These are phyloP conservation scores for Falcunculus frontatus DNA, from an alignment of 2,113 vertebrate species.

Conservation along the genomic window DNA sequence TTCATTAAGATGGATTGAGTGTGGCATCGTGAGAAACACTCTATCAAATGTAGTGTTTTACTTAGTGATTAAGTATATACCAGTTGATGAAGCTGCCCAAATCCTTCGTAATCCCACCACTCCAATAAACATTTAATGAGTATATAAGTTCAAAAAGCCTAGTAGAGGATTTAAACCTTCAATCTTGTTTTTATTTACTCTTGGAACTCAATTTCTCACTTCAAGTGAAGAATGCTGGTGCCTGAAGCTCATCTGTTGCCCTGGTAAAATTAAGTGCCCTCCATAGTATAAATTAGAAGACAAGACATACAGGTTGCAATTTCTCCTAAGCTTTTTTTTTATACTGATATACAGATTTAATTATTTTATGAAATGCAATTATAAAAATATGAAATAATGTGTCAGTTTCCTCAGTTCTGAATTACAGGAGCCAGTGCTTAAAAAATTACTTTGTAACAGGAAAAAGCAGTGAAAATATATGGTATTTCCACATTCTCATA, in stretches of 20 bases:
- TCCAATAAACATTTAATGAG: constrained; percentile 97
- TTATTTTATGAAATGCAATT: constrained; percentile 4
- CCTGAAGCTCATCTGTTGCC: constrained; percentile 77
- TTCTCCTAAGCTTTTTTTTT: background rate
- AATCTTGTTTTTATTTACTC: constrained; percentile 89
- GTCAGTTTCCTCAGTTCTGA: background rate
- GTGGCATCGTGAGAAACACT: constrained; percentile 99
- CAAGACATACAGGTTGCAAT: constrained; percentile 57
- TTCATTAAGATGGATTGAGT: constrained; percentile 99
- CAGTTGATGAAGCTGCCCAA: constrained; percentile 89
- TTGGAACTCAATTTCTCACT: constrained; percentile 85
- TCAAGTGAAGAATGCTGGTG: constrained; percentile 77
- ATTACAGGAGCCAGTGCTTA: background rate
- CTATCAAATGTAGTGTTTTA: constrained; percentile 99
- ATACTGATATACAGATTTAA: background rate
- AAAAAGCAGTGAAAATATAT: background rate
- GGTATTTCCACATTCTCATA: background rate
- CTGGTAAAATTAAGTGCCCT: constrained; percentile 76
- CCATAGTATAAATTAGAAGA: constrained; percentile 69
- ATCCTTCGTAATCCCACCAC: constrained; percentile 86
- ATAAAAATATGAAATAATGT: background rate
- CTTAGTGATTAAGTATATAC: constrained; percentile 98
- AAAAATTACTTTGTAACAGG: background rate
- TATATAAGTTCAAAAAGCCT: constrained; percentile 83
- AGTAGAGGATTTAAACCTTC: constrained; percentile 86